Base-by-base conservation (phyloP, 2,797 vertebrate species). In the Sternarchorhynchus goeldii region DNA sequence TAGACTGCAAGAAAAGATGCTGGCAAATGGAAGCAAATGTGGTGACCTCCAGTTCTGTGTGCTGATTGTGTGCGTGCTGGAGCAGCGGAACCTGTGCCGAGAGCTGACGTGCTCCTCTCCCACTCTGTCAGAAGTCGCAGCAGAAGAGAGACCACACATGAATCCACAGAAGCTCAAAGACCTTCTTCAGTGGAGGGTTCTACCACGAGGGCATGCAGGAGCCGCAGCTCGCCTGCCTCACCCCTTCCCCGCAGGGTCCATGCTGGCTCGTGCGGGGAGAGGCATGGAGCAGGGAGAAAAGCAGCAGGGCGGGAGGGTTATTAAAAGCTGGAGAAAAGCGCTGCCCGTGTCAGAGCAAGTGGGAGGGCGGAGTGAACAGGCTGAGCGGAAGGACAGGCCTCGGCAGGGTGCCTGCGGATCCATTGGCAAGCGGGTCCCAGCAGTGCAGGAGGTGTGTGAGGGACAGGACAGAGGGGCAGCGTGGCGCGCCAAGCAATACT, bases 391-490 rank as follows among this genome's bases (percentile, higher is more conserved):
- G 59, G 63, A 84, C 81, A 84, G 69, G 76, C 36, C 71, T 78
- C 56, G 25, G 12, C 58, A 72, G 79, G 34, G 64, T 70, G 81
- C 73, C 84, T 78, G 77, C 7, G 81, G 78, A 81, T 71, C 88
- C 73, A 82, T 74, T 79, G 59, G 63, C 60, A 78, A 75, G 73
- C 65, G 80, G 73, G 85, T 84, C 88, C 88, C 78, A 87, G 88
- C 76, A 78, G 78, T 75, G 76, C 72, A 80, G 39, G 32, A 76
- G 75, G 85, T 87, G 88, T 90, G 84, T 89, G 70, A 82, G 75
- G 62, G 45, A 78, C 75, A 84, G 60, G 65, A 78, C 74, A 84
- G 77, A 81, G 73, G 73, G 76, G 50, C 77, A 50, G 45, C 1
- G 39, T 1, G 10, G 6, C 41, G 3, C 45, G 14, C 6, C 6